Conservation (phyloP, 2,797 vertebrate species). For the Myotis planiceps region DNA sequence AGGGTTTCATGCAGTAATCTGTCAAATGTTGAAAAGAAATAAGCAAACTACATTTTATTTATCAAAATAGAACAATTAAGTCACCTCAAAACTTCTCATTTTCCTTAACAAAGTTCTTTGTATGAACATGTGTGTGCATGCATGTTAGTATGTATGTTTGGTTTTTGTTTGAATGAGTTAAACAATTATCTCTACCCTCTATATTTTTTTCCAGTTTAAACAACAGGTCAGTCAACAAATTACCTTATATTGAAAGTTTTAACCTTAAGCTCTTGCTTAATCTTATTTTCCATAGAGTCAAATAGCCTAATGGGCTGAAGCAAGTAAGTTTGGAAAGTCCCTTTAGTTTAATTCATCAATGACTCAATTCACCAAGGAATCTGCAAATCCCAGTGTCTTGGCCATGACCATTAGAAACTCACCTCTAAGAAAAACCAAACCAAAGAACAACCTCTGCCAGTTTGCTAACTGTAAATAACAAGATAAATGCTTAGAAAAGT, state of each 20-base stretch:
- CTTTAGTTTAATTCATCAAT: constrained; percentile 14
- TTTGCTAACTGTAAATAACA: not conserved
- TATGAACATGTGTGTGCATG: not conserved
- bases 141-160: not conserved
- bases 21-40: not conserved
- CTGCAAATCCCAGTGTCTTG: not conserved
- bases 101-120: not conserved
- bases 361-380: not conserved
- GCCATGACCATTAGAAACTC: not conserved
- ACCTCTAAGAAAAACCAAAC: not conserved
- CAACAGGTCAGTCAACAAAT: not conserved
- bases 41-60: not conserved
- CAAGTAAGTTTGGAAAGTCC: not conserved
- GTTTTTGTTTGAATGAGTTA: not conserved
- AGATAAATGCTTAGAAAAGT: not conserved
- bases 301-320: not conserved
- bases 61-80: not conserved
- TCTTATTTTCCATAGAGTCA: not conserved
- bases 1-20: not conserved
- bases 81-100: not conserved
- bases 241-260: not conserved
- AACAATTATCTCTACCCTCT: not conserved
- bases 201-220: not conserved
- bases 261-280: not conserved
- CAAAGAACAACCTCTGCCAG: not conserved